Evolutionary conservation across 2,113 vertebrate genomes (phyloP), one percentile per base, ranked within the genome.

Genomic region (Leptobrachium leishanense): DNA sequence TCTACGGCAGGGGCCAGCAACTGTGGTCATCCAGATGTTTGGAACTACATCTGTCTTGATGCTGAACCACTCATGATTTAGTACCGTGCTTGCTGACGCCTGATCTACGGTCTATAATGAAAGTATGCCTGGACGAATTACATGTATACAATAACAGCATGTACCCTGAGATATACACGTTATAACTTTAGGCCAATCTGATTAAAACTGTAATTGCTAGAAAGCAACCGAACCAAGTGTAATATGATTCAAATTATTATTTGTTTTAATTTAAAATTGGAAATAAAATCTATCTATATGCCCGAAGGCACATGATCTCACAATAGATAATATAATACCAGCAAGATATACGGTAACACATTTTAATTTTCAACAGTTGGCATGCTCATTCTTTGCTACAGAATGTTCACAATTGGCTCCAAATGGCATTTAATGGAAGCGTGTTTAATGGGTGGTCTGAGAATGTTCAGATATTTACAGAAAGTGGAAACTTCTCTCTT

Each of bases 251-350:
- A 43, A 11, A 50, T 63, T 43, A 59, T 72, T 77, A 72, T 78
- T 78, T 79, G 77, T 54, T 79, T 72, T 78, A 70, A 63, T 78
- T 78, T 78, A 71, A 57, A n/a, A 71, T n/a, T 77, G 43, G 57
- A 72, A 15, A 50, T 71, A 53, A 65, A 64, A 71, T 63, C 63
- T 64, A 79, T 77, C 13, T 43, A 41, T 31, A 78, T 20, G 68
- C 76, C 71, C 64, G 68, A 54, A 79, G 77, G 69, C 77, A 79
- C 41, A 66, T 74, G 71, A 55, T 68, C 31, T 15, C 12, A 11
- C 70, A 67, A 67, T 66, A 67, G n/a, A 43, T 59, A 73, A 73
- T 68, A 73, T 73, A 73, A 46, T 62, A 15, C 50, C 53, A 73
- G 73, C 40, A 74, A 79, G 63, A 69, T 79, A 63, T 79, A 73